Conservation (phyloP, 1,140 invertebrate species). For the Sycobia sp. region DNA sequence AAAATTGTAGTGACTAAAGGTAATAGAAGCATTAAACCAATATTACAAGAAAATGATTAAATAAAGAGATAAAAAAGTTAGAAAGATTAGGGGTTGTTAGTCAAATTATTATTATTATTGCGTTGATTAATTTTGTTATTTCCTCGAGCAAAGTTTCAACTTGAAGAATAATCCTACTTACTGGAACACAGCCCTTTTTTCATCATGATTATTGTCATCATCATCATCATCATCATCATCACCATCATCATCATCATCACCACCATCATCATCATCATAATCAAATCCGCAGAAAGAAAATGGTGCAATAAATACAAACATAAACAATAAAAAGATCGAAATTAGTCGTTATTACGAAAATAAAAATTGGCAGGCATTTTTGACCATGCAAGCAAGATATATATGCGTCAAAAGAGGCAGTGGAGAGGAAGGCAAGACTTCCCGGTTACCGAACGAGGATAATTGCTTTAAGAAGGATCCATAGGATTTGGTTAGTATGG, state of each 20-base stretch:
- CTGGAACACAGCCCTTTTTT: slow-evolving; percentile 78
- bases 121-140: slow-evolving; percentile 27
- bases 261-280: slow-evolving; percentile 52
- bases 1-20: not conserved
- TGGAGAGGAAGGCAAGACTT: slow-evolving; percentile 16
- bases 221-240: slow-evolving; percentile 40
- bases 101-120: slow-evolving; percentile 11
- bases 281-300: slow-evolving; percentile 75
- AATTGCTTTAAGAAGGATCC: not conserved
- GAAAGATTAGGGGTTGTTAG: slow-evolving; percentile 5
- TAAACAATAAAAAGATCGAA: slow-evolving; percentile 70
- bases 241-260: slow-evolving; percentile 37
- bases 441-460: slow-evolving; percentile 30
- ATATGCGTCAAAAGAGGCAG: slow-evolving; percentile 48
- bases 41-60: slow-evolving; percentile 10
- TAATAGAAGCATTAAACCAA: slow-evolving; percentile 1
- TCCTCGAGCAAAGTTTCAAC: slow-evolving; percentile 17
- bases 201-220: slow-evolving; percentile 20
- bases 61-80: not conserved
- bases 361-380: slow-evolving; percentile 57
- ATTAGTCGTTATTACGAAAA: slow-evolving; percentile 61
- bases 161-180: slow-evolving; percentile 69
- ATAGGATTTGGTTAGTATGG: slow-evolving; percentile 22
- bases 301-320: slow-evolving; percentile 78
- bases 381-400: slow-evolving; percentile 59